Base-by-base conservation (phyloP, 2,888 invertebrate species). In the Cepaea hortensis region DNA sequence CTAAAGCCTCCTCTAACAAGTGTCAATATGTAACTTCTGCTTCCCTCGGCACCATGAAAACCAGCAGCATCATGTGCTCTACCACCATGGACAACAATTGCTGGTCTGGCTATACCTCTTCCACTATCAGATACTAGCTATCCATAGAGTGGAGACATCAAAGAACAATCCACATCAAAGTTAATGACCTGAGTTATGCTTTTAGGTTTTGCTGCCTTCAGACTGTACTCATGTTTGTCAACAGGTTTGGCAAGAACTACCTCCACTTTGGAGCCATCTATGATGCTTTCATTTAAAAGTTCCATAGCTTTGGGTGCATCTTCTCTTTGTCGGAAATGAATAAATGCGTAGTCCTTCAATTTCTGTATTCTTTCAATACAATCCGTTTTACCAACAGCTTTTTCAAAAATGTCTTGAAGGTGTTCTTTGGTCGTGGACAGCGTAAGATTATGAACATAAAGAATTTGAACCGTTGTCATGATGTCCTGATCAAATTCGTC, bases 261-360 rank as follows among this genome's bases (percentile, higher is more conserved):
- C 90, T 95, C 95, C 62, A 95, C 90, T 76, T 89, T 89, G 5
- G 94, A 93, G 7, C 94, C 94, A 87, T 95, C 95, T 62, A 95
- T 85, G 50, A 87, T 81, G 7, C 89, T 89, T 85, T 93, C 94
- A 91, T 95, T 93, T 77, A 94, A 88, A 48, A 86, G 86, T 50
- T 92, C 91, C 91, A 94, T 91, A 2, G 94, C 94, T 77, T 89
- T 90, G 15, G 93, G 76, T 0, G 97, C 97, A 92, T 96, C 95
- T 87, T 95, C 95, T 81, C 97, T 95, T 70, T 95, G 95, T 90
- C 94, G 95, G 91, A 97, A 96, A 94, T 97, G 97, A 55, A 97
- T 95, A 92, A 97, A 97, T 0, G 97, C 97, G 94, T 96, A 97
- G 91, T 97, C 96, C 92, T 96, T 96, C 6, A 97, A 96, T 93